Evolutionary conservation across 2,113 vertebrate genomes (phyloP), one percentile per base, ranked within the genome.

Genomic region (Callorhinus ursinus): DNA sequence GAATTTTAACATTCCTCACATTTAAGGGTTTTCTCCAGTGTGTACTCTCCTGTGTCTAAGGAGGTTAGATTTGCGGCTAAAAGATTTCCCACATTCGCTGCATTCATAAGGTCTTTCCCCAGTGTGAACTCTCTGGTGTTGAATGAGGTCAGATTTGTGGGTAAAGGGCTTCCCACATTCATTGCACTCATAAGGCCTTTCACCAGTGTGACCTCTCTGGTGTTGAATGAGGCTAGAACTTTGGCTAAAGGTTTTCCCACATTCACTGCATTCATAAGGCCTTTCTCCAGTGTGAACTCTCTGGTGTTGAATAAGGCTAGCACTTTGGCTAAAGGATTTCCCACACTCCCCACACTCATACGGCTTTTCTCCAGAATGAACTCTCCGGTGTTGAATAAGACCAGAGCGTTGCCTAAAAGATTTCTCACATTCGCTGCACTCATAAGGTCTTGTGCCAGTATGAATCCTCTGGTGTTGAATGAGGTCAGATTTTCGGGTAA

Each of bases 291-390:
- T 90, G 26, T 95, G 94, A 76, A 90, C 16, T 80, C 87, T 65
- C 57, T 69, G 86, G 18, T 97, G 91, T 11, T 51, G 49, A 81
- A 74, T 87, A 18, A 95, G 87, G 57, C 28, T 31, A 33, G 71
- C 39, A 19, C 24, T 82, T 22, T 82, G 63, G 49, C 72, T 81
- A 74, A 95, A 90, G 28, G 42, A 55, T 14, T 87, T 91, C 7
- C 96, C 97, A 67, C 98, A 98, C 28, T 96, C 72, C 2, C 33
- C 98, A 96, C 99, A 99, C 74, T 99, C 98, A 9, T 55, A 89
- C 36, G 98, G 99, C 87, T 98, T 98, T 97, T 99, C 99, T 21
- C 99, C 99, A 0, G 99, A 98, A 91, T 99, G 99, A 93, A 98
- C 98, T 95, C 98, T 98, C 95, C 95, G 98, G 80, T 97, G 94